Conservation (phyloP, 2,888 invertebrate species). For the Troides oblongomaculatus region DNA sequence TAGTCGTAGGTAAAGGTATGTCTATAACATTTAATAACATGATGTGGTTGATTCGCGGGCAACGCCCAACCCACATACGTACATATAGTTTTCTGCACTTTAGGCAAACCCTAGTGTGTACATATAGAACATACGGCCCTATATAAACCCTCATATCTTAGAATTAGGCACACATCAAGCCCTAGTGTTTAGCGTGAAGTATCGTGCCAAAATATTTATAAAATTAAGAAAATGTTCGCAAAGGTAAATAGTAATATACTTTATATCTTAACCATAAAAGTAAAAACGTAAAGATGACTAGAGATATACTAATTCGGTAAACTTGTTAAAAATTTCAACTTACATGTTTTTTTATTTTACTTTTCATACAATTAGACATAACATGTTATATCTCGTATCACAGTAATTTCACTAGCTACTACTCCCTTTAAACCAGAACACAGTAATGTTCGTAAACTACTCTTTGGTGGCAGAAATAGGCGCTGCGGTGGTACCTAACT, state of each 20-base stretch:
- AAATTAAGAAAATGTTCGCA: slow-evolving; percentile 66
- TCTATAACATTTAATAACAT: slow-evolving; percentile 44
- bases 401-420: no score
- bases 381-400: no score
- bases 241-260: slow-evolving; percentile 55
- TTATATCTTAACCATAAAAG: no score
- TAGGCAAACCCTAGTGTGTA: slow-evolving; percentile 54
- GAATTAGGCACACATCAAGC: slow-evolving; percentile 71
- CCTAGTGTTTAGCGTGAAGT: slow-evolving; percentile 64
- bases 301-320: no score
- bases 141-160: slow-evolving; percentile 72
- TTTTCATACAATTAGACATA: no score
- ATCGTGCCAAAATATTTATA: slow-evolving; percentile 52
- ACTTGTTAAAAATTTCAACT: background rate
- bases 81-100: slow-evolving; percentile 51
- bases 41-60: slow-evolving; percentile 59
- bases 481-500: no score
- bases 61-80: slow-evolving; percentile 56
- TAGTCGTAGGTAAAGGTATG: slow-evolving; percentile 26
- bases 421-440: no score
- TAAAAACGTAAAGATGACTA: no score
- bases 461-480: no score
- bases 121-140: slow-evolving; percentile 66
- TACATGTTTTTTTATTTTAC: no score
- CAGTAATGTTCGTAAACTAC: no score